Base-by-base conservation (phyloP, 1,140 invertebrate genomes). In the Nephila pilipes region DNA sequence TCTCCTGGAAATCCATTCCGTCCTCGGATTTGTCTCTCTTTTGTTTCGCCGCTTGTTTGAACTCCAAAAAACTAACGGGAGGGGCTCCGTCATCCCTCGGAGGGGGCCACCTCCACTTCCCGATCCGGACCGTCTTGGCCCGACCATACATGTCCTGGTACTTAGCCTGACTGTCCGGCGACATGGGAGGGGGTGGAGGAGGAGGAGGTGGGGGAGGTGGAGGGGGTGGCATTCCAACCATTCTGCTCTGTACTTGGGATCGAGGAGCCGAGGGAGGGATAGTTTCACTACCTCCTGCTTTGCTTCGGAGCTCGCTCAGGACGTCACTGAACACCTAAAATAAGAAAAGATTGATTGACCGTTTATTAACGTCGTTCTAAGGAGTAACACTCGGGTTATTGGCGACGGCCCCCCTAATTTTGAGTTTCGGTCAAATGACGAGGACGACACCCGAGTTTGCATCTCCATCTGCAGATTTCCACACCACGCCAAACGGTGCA, bases 61-160 rank as follows among this genome's bases (percentile, higher is more conserved):
- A 98, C 94, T 98, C 98, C 63, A 98, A 97, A 94, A 98, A 98
- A 93, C 97, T 89, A 94, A 97, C 97, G 0, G 75, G 96, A 94
- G 4, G 65, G 1, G 95, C 96, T 1, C 85, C 94, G 1, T 97
- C 97, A 79, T 97, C 97, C 94, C 98, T 97, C 2, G 97, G 98
- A 25, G 99, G 99, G 54, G 99, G 99, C 98, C 99, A 99, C 87
- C 98, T 96, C 98, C 98, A 99, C 96, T 99, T 99, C 16, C 98
- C 99, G 85, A 99, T 99, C 79, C 98, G 96, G 10, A 99, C 98
- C 0, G 98, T 99, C 95, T 99, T 99, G 0, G 98, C 98, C 79
- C 98, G 95, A 1, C 98, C 98, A 94, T 99, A 99, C 0, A 98
- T 98, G 95, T 99, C 98, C 22, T 88, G 69, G 80, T 94, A 91